phyloP scores from a whole-genome alignment of 2,888 invertebrate species.

The Caenorhabditis sp. region DNA sequence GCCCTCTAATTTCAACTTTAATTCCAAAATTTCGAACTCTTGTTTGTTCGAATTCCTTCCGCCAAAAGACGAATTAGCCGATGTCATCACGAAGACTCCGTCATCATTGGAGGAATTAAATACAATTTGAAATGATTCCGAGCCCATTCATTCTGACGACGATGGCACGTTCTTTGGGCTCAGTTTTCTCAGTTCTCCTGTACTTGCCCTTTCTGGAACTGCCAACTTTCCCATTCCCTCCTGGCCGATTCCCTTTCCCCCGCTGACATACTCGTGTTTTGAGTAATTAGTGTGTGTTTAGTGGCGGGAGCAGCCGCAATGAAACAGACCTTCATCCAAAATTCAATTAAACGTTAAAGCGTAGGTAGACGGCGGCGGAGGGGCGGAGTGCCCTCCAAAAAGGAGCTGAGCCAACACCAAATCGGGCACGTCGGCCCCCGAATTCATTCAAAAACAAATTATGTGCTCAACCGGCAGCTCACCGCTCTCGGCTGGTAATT shows the following conservation, averaged over 20 bases:
- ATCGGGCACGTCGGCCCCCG: constrained; percentile 16
- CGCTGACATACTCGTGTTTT: neutral
- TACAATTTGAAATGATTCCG: too few relatives aligned
- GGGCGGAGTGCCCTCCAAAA: constrained; percentile 5
- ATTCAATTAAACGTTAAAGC: constrained; percentile 57
- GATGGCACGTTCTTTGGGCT: too few relatives aligned
- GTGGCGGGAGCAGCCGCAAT: constrained; percentile 3
- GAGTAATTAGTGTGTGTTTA: constrained; percentile 10
- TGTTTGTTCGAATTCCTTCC: too few relatives aligned
- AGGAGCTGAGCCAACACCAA: constrained; percentile 7
- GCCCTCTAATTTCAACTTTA: constrained; percentile 19
- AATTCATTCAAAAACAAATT: constrained; percentile 56
- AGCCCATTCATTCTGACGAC: too few relatives aligned
- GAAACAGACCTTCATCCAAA: constrained; percentile 47
- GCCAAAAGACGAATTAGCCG: too few relatives aligned
- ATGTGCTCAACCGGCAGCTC: constrained; percentile 38
- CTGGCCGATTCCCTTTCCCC: constrained; percentile 1
- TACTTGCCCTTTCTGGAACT: too few relatives aligned
- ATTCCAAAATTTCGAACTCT: constrained; percentile 10
- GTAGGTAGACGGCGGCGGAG: constrained; percentile 14
- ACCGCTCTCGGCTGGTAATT: constrained; percentile 13
- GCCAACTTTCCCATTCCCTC: too few relatives aligned
- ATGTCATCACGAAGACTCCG: too few relatives aligned
- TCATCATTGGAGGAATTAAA: too few relatives aligned
- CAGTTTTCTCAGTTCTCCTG: too few relatives aligned